phyloP scores from a whole-genome alignment of 2,113 vertebrate species.

The Camelus bactrianus region DNA sequence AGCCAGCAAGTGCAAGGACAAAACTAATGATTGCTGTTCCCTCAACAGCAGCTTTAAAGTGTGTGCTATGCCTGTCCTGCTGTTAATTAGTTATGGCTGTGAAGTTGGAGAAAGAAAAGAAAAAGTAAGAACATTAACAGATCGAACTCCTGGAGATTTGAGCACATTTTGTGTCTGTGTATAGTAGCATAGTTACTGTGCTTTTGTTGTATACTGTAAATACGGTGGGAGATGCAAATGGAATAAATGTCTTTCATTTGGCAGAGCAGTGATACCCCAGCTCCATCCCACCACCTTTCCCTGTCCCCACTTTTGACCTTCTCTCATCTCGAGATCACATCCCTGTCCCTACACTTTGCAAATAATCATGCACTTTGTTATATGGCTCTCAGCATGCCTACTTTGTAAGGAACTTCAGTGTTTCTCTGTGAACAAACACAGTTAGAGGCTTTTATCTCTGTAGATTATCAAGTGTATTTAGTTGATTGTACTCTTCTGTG shows the following conservation, averaged over 20 bases:
- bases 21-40: background rate
- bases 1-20: background rate
- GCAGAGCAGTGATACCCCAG: background rate
- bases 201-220: background rate
- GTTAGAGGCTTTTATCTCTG: background rate
- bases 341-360: background rate
- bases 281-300: background rate
- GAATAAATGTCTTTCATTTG: background rate
- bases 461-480: background rate
- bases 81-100: background rate
- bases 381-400: background rate
- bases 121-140: background rate
- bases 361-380: background rate
- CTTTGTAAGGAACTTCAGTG: background rate
- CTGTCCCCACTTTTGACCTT: background rate
- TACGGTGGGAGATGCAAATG: background rate
- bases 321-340: no score
- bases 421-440: background rate
- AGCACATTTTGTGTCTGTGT: background rate
- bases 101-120: background rate
- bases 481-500: background rate
- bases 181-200: background rate
- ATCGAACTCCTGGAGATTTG: background rate
- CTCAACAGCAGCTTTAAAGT: background rate
- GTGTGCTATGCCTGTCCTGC: background rate